Conservation (phyloP, 2,113 vertebrate genomes). For the Orcinus orca region DNA sequence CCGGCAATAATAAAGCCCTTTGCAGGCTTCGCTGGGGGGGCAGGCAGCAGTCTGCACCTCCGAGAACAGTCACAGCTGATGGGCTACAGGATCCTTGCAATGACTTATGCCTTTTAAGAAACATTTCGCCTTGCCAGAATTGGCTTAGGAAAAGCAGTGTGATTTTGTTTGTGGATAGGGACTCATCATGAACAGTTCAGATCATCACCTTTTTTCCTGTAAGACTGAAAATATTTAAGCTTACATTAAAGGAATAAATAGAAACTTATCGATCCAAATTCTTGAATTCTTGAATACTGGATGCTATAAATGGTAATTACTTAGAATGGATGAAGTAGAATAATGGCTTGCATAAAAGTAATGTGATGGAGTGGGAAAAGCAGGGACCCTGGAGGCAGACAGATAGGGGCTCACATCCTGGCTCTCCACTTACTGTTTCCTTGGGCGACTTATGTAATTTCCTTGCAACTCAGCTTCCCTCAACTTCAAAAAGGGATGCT, state of each 20-base stretch:
- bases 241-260: neutral
- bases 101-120: conserved; percentile 30
- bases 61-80: neutral
- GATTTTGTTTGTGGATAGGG: neutral
- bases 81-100: neutral
- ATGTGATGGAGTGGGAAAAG: neutral
- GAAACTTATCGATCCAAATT: neutral
- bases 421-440: neutral
- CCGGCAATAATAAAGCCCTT: conserved; percentile 26
- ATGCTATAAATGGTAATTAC: neutral
- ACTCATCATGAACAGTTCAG: neutral
- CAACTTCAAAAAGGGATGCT: neutral
- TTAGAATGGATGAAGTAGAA: neutral
- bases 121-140: neutral
- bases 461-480: neutral
- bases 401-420: neutral
- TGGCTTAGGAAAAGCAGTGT: neutral
- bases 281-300: neutral
- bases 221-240: neutral
- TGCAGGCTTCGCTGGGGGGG: neutral
- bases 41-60: neutral
- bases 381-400: neutral
- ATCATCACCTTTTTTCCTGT: neutral
- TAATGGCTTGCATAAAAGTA: neutral
- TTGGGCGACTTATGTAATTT: neutral